Conservation (phyloP, 92 coral and sea anemone genomes). For the Epizoanthus illoricatus region DNA sequence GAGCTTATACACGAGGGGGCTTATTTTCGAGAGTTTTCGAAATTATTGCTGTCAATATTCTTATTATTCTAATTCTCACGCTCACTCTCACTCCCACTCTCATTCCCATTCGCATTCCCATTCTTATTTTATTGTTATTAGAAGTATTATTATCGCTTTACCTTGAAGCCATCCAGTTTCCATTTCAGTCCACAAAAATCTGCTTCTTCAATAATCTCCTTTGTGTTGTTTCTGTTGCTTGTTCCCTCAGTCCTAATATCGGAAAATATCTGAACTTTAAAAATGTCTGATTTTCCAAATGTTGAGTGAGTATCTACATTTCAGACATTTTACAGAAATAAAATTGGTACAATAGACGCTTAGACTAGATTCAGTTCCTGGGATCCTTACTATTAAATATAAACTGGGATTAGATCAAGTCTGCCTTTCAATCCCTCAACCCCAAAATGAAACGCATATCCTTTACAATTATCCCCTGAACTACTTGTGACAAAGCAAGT, state of each 20-base stretch:
- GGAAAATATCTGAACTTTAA: background rate
- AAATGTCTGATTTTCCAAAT: background rate
- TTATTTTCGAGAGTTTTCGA: too few species aligned
- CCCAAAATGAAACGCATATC: too few species aligned
- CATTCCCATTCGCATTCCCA: background rate
- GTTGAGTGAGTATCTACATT: background rate
- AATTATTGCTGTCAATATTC: background rate
- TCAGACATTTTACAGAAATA: background rate
- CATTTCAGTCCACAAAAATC: slow-evolving; percentile 93
- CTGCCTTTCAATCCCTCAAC: too few species aligned
- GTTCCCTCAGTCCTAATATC: slow-evolving; percentile 69
- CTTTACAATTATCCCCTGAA: too few species aligned
- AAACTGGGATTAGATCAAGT: too few species aligned
- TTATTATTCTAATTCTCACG: too few species aligned
- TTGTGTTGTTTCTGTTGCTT: slow-evolving; percentile 61
- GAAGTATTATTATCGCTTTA: slow-evolving; percentile 22
- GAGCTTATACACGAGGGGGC: too few species aligned
- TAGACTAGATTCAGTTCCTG: background rate
- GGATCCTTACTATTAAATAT: too few species aligned
- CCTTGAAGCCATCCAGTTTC: slow-evolving; percentile 86
- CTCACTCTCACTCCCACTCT: too few species aligned
- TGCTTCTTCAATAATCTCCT: slow-evolving; percentile 92
- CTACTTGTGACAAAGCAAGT: too few species aligned
- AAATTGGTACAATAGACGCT: background rate
- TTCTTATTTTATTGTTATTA: background rate